Conservation (phyloP, 2,113 vertebrate genomes). For the Seriola aureovittata region DNA sequence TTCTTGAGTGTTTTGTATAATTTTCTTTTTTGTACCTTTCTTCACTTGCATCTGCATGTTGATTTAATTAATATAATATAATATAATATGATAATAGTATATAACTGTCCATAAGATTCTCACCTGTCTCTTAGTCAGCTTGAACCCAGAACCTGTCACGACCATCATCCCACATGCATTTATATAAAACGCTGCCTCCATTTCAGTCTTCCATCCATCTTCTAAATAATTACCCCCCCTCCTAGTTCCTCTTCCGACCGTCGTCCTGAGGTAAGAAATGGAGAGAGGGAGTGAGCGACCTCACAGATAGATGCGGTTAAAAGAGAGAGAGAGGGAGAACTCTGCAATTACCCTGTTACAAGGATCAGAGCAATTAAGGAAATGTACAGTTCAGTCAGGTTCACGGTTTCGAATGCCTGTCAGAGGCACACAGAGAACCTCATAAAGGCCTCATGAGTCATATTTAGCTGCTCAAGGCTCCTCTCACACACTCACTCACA, state of each 20-base stretch:
- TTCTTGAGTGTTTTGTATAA: no score
- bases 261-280: constrained; percentile 1
- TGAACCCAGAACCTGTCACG: constrained; percentile 18
- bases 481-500: constrained; percentile 1
- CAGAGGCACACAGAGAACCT: constrained; percentile 63
- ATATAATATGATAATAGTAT: no score
- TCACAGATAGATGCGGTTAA: constrained; percentile 48
- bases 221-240: constrained; percentile 11
- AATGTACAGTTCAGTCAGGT: constrained; percentile 80
- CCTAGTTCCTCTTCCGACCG: background rate
- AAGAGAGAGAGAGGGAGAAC: constrained; percentile 27
- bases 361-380: constrained; percentile 77
- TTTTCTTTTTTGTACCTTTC: background rate
- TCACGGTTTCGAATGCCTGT: constrained; percentile 72
- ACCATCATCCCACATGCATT: constrained; percentile 33
- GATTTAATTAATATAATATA: no score
- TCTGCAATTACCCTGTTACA: constrained; percentile 79
- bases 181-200: constrained; percentile 40
- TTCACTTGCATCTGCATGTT: no score
- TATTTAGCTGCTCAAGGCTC: constrained; percentile 57
- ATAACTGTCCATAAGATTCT: constrained; percentile 12
- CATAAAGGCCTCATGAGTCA: constrained; percentile 78
- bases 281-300: constrained; percentile 6
- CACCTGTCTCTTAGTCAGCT: constrained; percentile 26
- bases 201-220: constrained; percentile 14